Base-by-base conservation (phyloP, 2,888 invertebrate species). In the Drosophila testacea region DNA sequence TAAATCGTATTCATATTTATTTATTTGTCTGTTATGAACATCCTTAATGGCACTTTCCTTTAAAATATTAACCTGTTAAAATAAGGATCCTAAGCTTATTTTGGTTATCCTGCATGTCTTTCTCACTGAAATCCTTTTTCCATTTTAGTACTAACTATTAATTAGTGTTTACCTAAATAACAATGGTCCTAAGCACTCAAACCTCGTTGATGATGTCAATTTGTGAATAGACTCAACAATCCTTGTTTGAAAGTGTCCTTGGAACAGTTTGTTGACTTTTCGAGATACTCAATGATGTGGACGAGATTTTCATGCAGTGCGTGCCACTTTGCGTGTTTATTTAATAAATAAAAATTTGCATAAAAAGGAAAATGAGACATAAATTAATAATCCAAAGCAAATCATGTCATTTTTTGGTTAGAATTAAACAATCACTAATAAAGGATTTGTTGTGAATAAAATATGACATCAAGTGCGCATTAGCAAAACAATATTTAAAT, bases 321-420 rank as follows among this genome's bases (percentile, higher is more conserved):
- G 78, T 86, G 86, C 83, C 82, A 86, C 79, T 81, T 76, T 86
- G 83, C 73, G 76, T 88, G 83, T 86, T 86, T 88, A 88, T 87
- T 88, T 73, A 89, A 88, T 84, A 86, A 88, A 88, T 79, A 77
- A 16, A 81, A 86, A 84, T 84, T 84, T 84, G 77, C 84, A 84
- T 83, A 81, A 51, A 32, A 9, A 48, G 6, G 38, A 36, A 54
- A 30, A 55, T 13, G 1, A 61, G 11, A 38, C 36, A 55, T 42
- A 64, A 55, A 55, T 50, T 56, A 54, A 54, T 34, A 63, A 34
- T 36, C 6, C 30, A 7, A 13, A 38, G 36, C 16, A 11, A 30
- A 4, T 47, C 11, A 34, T 42, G 13, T 16, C 28, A 32, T 13
- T 47, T 36, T 41, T 16, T 39, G 36, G 34, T 16, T 9, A 48